A percentile compares a stretch with the other conserved stretches of the same genome.
Evolutionary conservation across 2,113 vertebrate genomes (phyloP).

Genomic region (Corvus hawaiiensis): DNA sequence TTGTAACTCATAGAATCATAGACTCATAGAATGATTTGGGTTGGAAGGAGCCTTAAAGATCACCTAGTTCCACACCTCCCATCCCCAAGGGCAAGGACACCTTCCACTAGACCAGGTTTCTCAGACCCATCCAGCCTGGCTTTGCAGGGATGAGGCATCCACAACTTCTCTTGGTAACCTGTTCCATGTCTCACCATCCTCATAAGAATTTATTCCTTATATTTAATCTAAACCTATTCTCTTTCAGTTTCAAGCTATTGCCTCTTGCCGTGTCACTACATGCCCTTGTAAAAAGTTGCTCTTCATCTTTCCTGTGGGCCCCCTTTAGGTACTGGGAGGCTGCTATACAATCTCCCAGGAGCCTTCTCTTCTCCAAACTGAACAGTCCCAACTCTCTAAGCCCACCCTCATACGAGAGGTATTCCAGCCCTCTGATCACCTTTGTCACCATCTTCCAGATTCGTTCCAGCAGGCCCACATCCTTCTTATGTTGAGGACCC

Average conservation of each 20-base stretch:
- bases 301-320: neutral
- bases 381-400: neutral
- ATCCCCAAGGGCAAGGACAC: neutral
- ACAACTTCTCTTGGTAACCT: neutral
- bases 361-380: neutral
- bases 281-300: neutral
- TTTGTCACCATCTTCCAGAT: neutral
- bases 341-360: neutral
- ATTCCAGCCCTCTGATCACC: neutral
- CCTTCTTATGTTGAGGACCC: neutral
- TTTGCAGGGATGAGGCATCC: neutral
- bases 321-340: neutral
- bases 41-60: neutral
- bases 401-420: neutral
- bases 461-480: neutral
- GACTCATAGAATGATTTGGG: neutral
- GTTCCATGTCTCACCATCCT: neutral
- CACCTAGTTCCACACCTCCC: neutral
- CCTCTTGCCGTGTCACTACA: neutral
- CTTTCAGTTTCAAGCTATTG: neutral
- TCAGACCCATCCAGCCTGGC: neutral
- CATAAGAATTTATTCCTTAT: neutral
- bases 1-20: neutral
- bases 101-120: neutral
- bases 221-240: neutral